Conservation (phyloP, 1,140 invertebrate genomes). For the Holcopasites calliopsidis region DNA sequence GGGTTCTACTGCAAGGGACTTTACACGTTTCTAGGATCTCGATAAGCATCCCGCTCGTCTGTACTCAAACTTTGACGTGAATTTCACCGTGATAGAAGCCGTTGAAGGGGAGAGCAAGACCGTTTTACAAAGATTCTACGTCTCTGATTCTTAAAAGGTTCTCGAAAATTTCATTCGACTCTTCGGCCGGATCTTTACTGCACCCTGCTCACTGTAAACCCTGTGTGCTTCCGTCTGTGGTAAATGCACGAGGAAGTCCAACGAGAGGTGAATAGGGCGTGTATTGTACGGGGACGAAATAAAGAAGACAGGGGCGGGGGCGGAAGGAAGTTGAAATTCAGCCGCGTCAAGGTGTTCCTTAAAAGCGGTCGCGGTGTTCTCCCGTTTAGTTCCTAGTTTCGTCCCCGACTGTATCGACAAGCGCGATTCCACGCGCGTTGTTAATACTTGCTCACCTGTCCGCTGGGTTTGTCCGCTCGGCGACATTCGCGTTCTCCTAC, state of each 20-base stretch:
- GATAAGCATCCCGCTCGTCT: no score
- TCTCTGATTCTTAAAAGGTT: no score
- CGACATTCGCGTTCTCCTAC: not conserved
- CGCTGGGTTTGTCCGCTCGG: not conserved
- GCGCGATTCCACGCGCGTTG: not conserved
- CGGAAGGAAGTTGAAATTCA: not conserved
- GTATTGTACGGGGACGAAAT: no score
- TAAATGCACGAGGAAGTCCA: no score
- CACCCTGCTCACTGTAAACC: no score
- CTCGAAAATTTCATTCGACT: no score
- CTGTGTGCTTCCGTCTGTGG: no score
- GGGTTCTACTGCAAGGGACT: not conserved
- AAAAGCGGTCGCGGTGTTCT: not conserved
- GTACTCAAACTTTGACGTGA: not conserved
- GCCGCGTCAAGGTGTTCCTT: not conserved
- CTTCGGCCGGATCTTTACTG: no score
- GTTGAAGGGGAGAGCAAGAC: not conserved
- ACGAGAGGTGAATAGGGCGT: no score
- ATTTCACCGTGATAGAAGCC: not conserved
- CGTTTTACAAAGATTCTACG: not conserved
- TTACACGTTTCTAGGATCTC: not conserved
- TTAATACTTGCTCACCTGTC: constrained; percentile 30
- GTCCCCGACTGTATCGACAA: not conserved
- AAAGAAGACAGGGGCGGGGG: not conserved
- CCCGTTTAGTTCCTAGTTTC: not conserved